phyloP scores from a whole-genome alignment of 2,113 vertebrate species.

The Balaeniceps rex region DNA sequence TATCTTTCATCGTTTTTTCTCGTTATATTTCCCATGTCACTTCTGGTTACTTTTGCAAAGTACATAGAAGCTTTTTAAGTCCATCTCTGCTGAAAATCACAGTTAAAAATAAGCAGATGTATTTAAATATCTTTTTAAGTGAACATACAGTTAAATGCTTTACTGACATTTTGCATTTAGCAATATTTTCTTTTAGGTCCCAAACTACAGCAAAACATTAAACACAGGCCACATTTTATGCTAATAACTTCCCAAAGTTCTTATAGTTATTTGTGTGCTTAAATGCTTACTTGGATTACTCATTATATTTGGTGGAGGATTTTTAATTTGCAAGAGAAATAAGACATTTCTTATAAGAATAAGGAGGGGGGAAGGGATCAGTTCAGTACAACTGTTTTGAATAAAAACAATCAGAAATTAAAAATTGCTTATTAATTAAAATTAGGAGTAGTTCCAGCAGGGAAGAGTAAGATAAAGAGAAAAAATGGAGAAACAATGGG shows the following conservation, averaged over 20 bases:
- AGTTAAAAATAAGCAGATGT: not conserved
- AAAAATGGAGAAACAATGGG: not conserved
- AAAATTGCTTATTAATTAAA: not conserved
- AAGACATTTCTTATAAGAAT: not conserved
- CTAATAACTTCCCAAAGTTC: not conserved
- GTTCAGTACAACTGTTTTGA: not conserved
- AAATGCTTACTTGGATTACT: not conserved
- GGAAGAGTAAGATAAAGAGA: not conserved
- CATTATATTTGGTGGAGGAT: not conserved
- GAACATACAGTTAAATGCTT: not conserved
- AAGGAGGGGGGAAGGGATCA: not conserved
- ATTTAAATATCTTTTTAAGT: not conserved
- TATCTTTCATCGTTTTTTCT: not conserved
- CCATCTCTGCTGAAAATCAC: not conserved
- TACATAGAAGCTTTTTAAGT: not conserved
- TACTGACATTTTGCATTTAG: not conserved
- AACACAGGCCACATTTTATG: not conserved
- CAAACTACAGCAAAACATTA: not conserved
- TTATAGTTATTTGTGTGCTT: not conserved
- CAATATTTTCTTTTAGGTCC: not conserved
- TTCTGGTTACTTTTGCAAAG: not conserved
- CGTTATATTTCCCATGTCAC: not conserved
- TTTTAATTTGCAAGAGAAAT: not conserved
- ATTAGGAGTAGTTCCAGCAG: not conserved
- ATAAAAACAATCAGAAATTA: not conserved